A percentile compares a stretch with the other conserved stretches of the same genome.
Evolutionary conservation across 2,888 invertebrate species (phyloP).

Genomic region (Galerucella pusilla): DNA sequence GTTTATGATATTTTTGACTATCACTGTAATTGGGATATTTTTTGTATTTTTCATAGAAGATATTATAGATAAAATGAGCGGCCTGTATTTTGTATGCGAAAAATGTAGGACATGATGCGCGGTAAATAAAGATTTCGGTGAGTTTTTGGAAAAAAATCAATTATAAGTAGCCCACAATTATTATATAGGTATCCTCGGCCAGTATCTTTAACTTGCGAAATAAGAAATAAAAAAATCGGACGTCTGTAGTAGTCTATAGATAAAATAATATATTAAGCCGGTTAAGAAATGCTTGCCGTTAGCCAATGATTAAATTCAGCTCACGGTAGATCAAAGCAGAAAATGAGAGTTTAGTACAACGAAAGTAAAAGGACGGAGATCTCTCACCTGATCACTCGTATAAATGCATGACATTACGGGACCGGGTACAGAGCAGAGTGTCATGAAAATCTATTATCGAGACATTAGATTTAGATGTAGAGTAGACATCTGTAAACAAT

Average conservation of each 20-base stretch:
- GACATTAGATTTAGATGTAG: conserved; percentile 41
- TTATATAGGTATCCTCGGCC: conserved; percentile 28
- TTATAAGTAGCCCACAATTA: conserved; percentile 31
- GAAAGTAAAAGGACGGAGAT: conserved; percentile 46
- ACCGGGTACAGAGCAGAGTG: conserved; percentile 17
- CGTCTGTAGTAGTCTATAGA: conserved; percentile 30
- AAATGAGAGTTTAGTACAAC: conserved; percentile 29
- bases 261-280: conserved; percentile 23
- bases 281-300: background rate
- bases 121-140: conserved; percentile 12
- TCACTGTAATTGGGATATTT: background rate
- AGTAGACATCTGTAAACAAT: conserved; percentile 46
- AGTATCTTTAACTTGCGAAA: conserved; percentile 24
- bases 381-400: conserved; percentile 47
- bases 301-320: conserved; percentile 26
- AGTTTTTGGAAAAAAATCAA: conserved; percentile 33
- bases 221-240: conserved; percentile 34
- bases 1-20: background rate
- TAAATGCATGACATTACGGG: conserved; percentile 37
- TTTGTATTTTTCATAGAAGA: background rate
- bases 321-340: conserved; percentile 23
- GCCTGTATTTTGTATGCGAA: background rate
- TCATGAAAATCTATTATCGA: conserved; percentile 30
- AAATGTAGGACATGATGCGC: background rate
- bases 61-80: background rate